These are phyloP conservation scores for Lethocerus indicus DNA, from an alignment of 1,140 invertebrate genomes.

Conservation along the genomic window DNA sequence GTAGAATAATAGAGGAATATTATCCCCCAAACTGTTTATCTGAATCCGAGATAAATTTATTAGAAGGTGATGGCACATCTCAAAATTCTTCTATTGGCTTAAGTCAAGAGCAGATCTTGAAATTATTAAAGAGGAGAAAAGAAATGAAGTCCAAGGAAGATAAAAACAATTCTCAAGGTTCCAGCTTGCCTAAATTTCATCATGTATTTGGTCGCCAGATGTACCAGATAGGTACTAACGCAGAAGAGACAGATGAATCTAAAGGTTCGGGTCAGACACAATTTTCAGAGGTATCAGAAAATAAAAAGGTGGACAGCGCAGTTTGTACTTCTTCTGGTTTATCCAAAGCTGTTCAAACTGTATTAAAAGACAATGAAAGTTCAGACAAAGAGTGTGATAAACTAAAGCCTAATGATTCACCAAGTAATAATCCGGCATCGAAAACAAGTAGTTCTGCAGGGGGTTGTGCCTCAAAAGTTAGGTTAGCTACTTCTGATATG, in stretches of 20 bases:
- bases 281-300: conserved; percentile 2
- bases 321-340: not conserved
- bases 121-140: conserved; percentile 9
- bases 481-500: too few species aligned
- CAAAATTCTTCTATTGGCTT: not conserved
- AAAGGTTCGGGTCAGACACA: not conserved
- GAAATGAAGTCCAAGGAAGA: conserved; percentile 12
- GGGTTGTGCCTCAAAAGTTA: too few species aligned
- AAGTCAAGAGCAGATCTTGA: conserved; percentile 7
- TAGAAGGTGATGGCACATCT: too few species aligned
- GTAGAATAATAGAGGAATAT: conserved; percentile 11
- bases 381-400: not conserved
- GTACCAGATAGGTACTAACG: conserved; percentile 15
- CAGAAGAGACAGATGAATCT: not conserved
- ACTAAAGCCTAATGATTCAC: not conserved
- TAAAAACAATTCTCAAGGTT: conserved; percentile 12
- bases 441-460: not conserved
- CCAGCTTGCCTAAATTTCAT: conserved; percentile 51
- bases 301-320: not conserved
- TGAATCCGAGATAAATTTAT: too few species aligned
- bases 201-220: conserved; percentile 55
- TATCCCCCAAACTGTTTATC: conserved; percentile 5
- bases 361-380: conserved; percentile 6
- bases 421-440: not conserved
- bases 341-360: conserved; percentile 12